These are phyloP conservation scores for Aldrovandia affinis DNA, from an alignment of 2,797 vertebrate species.

Conservation along the genomic window DNA sequence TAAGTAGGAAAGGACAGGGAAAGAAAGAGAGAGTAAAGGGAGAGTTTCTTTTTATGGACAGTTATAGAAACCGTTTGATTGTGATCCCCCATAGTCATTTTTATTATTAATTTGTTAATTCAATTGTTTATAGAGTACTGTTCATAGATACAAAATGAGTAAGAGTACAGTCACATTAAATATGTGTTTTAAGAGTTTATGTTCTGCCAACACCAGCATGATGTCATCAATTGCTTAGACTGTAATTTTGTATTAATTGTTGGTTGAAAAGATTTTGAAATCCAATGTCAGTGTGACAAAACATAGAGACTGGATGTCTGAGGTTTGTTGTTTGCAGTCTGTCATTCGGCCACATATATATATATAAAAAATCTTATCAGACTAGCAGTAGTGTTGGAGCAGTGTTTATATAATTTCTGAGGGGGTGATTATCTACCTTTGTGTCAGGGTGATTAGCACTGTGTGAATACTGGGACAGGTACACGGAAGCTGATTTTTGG, in stretches of 20 bases:
- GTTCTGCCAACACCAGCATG: not conserved
- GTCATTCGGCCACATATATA: not conserved
- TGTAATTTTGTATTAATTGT: too few relatives aligned
- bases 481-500: conserved; percentile 15
- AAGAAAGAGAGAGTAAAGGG: not conserved
- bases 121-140: not conserved
- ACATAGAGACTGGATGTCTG: not conserved
- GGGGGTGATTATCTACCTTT: conserved; percentile 24
- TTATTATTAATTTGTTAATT: not conserved
- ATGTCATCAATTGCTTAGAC: too few relatives aligned
- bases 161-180: not conserved
- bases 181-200: not conserved
- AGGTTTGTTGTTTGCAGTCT: not conserved
- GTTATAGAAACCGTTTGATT: not conserved
- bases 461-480: conserved; percentile 32
- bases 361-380: too few relatives aligned
- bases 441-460: conserved; percentile 23
- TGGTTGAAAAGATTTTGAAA: too few relatives aligned
- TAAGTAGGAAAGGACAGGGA: not conserved
- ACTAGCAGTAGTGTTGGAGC: not conserved
- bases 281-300: too few relatives aligned
- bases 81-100: not conserved
- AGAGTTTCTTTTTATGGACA: not conserved
- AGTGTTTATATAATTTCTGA: not conserved
- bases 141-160: not conserved